Conservation (phyloP, 2,888 invertebrate genomes). For the Agrochola lychnidis region DNA sequence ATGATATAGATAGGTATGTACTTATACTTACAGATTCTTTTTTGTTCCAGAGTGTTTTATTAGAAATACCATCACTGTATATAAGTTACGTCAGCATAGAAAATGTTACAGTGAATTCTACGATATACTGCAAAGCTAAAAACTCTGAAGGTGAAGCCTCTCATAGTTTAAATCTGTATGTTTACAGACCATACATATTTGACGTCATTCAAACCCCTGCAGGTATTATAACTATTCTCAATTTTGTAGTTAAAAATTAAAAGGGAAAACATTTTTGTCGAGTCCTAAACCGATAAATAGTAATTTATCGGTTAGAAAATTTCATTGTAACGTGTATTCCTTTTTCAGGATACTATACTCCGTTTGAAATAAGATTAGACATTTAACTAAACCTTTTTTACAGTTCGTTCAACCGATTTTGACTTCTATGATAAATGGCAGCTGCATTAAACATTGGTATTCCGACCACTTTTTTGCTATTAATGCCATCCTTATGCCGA, state of each 20-base stretch:
- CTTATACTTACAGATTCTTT: neutral
- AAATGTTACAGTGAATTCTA: constrained; percentile 74
- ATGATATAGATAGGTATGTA: neutral
- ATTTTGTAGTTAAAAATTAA: neutral
- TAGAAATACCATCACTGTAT: constrained; percentile 78
- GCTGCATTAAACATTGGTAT: too few relatives aligned
- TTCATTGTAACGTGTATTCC: too few relatives aligned
- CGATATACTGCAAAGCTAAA: constrained; percentile 77
- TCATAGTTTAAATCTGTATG: constrained; percentile 71
- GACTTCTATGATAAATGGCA: too few relatives aligned
- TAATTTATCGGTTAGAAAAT: neutral
- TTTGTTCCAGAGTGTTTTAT: constrained; percentile 71
- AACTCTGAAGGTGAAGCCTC: constrained; percentile 71
- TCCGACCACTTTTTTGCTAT: too few relatives aligned
- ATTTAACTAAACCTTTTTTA: too few relatives aligned
- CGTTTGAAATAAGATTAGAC: too few relatives aligned
- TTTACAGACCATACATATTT: constrained; percentile 78
- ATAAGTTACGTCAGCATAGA: constrained; percentile 78
- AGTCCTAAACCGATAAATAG: neutral
- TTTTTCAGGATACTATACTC: too few relatives aligned
- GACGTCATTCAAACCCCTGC: constrained; percentile 76
- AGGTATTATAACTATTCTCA: constrained; percentile 70
- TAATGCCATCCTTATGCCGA: too few relatives aligned
- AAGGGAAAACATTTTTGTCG: neutral
- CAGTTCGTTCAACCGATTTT: too few relatives aligned